Conservation (phyloP, 2,113 vertebrate species). For the Bos indicus region DNA sequence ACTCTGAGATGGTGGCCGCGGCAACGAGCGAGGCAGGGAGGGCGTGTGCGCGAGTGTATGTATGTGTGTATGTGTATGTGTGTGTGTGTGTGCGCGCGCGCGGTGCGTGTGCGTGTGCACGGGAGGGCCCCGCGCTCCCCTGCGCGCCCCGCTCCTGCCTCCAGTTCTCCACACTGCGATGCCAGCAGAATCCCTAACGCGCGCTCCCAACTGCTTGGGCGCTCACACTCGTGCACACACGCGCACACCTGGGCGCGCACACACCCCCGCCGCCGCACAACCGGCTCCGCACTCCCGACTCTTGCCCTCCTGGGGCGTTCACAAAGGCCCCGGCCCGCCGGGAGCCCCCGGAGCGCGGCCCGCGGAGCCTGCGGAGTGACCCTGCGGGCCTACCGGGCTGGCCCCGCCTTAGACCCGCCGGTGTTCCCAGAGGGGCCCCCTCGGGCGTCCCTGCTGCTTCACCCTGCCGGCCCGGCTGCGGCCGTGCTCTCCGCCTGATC, state of each 20-base stretch:
- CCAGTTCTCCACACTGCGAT: slow-evolving; percentile 26
- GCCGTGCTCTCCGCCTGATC: not conserved
- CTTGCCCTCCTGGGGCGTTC: slow-evolving; percentile 3
- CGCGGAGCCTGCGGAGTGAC: not conserved
- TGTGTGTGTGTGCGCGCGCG: not conserved
- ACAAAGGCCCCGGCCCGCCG: not conserved
- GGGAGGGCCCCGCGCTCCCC: slow-evolving; percentile 1
- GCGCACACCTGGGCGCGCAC: slow-evolving; percentile 12
- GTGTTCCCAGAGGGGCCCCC: not conserved
- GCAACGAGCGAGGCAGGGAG: slow-evolving; percentile 36
- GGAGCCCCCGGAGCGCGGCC: not conserved
- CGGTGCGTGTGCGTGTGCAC: slow-evolving; percentile 44
- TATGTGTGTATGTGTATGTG: not conserved
- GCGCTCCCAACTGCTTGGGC: slow-evolving; percentile 2
- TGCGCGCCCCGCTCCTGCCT: not conserved
- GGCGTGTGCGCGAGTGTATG: slow-evolving; percentile 34
- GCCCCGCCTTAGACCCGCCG: not conserved
- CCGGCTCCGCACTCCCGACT: not conserved
- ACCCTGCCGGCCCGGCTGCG: not conserved
- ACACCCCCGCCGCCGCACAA: not conserved
- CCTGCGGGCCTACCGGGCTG: not conserved
- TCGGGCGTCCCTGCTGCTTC: not conserved
- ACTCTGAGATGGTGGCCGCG: slow-evolving; percentile 32
- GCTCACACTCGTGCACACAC: slow-evolving; percentile 23
- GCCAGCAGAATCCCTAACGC: slow-evolving; percentile 60